Base-by-base conservation (phyloP, 2,797 vertebrate species). In the Bovichtus variegatus region DNA sequence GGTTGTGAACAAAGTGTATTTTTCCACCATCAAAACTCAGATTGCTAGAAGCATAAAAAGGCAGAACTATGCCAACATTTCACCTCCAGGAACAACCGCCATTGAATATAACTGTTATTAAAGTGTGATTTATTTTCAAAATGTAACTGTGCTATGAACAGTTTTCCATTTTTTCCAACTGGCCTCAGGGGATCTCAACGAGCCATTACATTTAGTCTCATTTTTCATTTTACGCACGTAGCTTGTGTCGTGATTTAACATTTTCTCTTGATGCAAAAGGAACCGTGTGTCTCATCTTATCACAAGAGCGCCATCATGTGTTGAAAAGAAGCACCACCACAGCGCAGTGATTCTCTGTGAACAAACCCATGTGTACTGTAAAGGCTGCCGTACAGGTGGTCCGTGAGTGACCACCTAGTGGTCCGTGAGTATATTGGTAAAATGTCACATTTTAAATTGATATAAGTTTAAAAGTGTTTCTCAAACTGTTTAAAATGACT, bases 251-350 rank as follows among this genome's bases (percentile, higher is more conserved):
- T 63, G 21, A 58, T 38, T 6, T 2, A 40, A 53, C 27, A 29
- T 25, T 54, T 51, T 54, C 11, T 9, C 18, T 38, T 31, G 10
- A 49, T 18, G 12, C 6, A 23, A 36, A n/a, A 67, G 59, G 0
- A 87, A 50, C 10, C n/a, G 25, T 31, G 2, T 8, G 0, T n/a
- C 10, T 49, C 1, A 49, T 47, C 3, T 15, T 18, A 27, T 31
- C 46, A 63, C 27, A 60, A 79, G 10, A 70, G 34, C 23, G 63
- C 76, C 86, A 89, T 27, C 79, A 12, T 74, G 83, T 89, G 81
- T 71, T 81, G 18, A 74, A 68, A 79, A 54, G 23, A 7, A 21
- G 53, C 12, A 82, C 2, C 12, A 62, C 47, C 66, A n/a, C 40
- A 21, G 18, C 6, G 0, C 5, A 18, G 4, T 23, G 19, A 43